Percentiles rank a stretch among this genome's conserved stretches.
phyloP scores from a whole-genome alignment of 2,113 vertebrate genomes.

The Nestor notabilis region DNA sequence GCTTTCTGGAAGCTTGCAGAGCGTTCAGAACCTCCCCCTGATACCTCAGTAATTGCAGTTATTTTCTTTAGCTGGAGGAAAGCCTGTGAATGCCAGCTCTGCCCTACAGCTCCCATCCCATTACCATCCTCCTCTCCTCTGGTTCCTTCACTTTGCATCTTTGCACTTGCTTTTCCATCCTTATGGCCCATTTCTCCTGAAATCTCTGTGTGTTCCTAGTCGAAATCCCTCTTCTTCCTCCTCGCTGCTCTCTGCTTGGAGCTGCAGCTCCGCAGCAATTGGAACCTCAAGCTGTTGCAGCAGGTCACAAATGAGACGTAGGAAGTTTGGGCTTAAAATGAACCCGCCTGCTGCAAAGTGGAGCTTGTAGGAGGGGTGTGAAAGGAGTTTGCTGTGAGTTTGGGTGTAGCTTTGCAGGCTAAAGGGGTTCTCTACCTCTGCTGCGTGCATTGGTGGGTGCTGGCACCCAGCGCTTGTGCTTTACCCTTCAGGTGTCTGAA shows the following conservation, averaged over 20 bases:
- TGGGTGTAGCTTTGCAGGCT: neutral
- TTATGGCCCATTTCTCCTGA: neutral
- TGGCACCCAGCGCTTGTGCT: neutral
- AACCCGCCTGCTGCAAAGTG: neutral
- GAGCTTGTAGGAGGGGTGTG: neutral
- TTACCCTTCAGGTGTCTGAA: neutral
- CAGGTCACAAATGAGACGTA: neutral
- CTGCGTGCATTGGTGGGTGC: fast-evolving
- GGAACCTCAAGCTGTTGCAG: neutral
- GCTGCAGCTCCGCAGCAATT: neutral
- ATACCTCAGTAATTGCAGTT: neutral
- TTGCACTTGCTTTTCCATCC: neutral
- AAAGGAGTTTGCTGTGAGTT: neutral
- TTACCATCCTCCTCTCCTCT: neutral
- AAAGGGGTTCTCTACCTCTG: neutral
- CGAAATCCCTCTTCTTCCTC: neutral
- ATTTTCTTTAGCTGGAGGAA: neutral
- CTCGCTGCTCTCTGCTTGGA: neutral
- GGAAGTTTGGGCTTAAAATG: neutral
- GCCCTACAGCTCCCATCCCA: neutral
- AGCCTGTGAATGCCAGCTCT: neutral
- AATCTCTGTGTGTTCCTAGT: neutral
- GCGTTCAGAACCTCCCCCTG: neutral
- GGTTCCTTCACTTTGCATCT: neutral
- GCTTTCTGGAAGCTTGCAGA: neutral